These are phyloP conservation scores for Bombycilla garrulus DNA, from an alignment of 2,113 vertebrate species.

Conservation along the genomic window DNA sequence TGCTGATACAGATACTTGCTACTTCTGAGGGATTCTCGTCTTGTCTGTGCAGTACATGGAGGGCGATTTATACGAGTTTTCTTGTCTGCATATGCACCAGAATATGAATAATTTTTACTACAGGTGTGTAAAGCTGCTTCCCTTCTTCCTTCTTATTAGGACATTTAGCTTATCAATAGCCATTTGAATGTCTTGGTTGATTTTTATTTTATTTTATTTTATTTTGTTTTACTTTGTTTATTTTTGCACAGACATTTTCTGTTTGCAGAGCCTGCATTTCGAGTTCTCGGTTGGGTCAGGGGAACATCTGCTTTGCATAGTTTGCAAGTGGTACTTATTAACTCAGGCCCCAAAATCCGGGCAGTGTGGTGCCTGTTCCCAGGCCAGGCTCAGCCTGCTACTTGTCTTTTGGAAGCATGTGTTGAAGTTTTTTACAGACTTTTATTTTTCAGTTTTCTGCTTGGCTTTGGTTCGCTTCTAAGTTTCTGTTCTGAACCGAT, in stretches of 20 bases:
- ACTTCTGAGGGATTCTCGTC: neutral
- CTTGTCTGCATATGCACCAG: neutral
- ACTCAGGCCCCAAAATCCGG: neutral
- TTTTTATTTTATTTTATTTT: neutral
- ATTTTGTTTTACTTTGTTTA: neutral
- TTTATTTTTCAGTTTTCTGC: conserved; percentile 18
- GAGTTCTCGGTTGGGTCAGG: neutral
- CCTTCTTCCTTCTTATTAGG: neutral
- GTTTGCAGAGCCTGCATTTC: neutral
- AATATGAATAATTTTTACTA: neutral
- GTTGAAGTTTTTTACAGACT: neutral
- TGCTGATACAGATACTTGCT: neutral
- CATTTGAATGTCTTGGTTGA: neutral
- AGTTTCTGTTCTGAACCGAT: neutral
- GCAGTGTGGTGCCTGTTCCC: neutral
- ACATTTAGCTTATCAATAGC: neutral
- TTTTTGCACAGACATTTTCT: neutral
- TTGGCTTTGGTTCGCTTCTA: neutral
- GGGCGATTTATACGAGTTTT: neutral
- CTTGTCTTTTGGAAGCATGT: neutral
- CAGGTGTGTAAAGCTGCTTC: neutral
- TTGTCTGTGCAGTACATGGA: fast-evolving
- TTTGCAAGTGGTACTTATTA: neutral
- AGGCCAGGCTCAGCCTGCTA: neutral
- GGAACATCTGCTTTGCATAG: neutral